A percentile compares a stretch with the other conserved stretches of the same genome.
phyloP scores from a whole-genome alignment of 2,113 vertebrate genomes.

The Erpornis zantholeuca region DNA sequence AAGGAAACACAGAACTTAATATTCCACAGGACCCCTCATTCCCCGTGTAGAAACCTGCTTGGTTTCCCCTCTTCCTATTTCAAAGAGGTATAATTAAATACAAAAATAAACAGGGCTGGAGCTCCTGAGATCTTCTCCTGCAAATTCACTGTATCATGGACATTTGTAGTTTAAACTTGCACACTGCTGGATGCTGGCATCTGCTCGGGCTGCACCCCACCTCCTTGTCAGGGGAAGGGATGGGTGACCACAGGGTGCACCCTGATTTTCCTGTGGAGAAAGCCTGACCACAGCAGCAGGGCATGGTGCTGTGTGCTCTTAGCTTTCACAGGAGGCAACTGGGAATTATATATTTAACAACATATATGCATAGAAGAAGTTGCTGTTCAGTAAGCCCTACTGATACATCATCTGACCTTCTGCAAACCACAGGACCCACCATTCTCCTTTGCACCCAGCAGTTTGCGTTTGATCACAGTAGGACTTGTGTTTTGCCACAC shows the following conservation, averaged over 20 bases:
- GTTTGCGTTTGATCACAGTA: neutral
- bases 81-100: neutral
- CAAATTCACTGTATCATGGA: neutral
- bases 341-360: neutral
- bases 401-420: neutral
- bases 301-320: neutral
- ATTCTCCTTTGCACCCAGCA: neutral
- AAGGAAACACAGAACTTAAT: neutral
- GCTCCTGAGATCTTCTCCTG: neutral
- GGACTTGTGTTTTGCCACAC: neutral
- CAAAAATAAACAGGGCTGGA: neutral
- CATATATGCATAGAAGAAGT: neutral
- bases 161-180: neutral
- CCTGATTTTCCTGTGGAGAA: neutral
- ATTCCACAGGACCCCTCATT: neutral
- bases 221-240: neutral
- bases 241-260: neutral
- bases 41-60: neutral
- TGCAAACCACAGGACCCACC: neutral
- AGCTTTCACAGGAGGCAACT: neutral
- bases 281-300: neutral
- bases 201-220: neutral
- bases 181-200: neutral
- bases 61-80: neutral
- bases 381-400: neutral